These are phyloP conservation scores for Grapholita molesta DNA, from an alignment of 1,140 invertebrate genomes.

Conservation along the genomic window DNA sequence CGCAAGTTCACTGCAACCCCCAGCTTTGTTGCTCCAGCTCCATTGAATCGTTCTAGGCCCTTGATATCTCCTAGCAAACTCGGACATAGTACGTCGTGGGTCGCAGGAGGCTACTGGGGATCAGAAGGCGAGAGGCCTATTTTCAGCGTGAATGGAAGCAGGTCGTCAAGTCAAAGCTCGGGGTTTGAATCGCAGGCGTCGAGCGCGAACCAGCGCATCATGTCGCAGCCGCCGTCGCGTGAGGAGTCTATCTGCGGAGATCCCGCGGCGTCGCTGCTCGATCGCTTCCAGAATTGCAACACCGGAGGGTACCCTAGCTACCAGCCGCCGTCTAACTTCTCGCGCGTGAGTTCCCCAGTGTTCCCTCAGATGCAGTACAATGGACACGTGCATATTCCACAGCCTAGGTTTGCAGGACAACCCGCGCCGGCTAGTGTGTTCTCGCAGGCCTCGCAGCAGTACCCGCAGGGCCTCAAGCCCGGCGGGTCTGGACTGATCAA, in stretches of 20 bases:
- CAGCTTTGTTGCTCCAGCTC: conserved; percentile 62
- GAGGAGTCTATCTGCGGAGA: conserved; percentile 70
- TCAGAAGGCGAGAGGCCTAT: conserved; percentile 59
- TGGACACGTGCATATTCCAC: conserved; percentile 67
- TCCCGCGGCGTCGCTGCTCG: conserved; percentile 44
- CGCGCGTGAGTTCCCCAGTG: conserved; percentile 54
- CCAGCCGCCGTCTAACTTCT: conserved; percentile 41
- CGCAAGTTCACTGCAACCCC: conserved; percentile 69
- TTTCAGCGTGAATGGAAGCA: conserved; percentile 64
- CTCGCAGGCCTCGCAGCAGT: conserved; percentile 28
- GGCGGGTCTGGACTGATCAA: conserved; percentile 58
- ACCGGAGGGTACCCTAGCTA: conserved; percentile 34
- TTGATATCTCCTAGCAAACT: conserved; percentile 73
- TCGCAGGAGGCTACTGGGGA: conserved; percentile 76
- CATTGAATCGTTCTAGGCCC: conserved; percentile 49
- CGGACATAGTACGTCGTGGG: conserved; percentile 72
- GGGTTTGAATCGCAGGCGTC: conserved; percentile 75
- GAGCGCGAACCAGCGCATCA: conserved; percentile 60
- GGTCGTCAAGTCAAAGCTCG: conserved; percentile 77
- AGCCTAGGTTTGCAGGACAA: conserved; percentile 53
- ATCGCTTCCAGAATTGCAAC: conserved; percentile 49
- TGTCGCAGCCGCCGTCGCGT: conserved; percentile 65
- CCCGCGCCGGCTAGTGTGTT: conserved; percentile 39
- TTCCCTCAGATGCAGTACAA: conserved; percentile 70
- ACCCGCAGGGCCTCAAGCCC: conserved; percentile 24